phyloP scores from a whole-genome alignment of 2,797 vertebrate genomes.

The Chelmon rostratus region DNA sequence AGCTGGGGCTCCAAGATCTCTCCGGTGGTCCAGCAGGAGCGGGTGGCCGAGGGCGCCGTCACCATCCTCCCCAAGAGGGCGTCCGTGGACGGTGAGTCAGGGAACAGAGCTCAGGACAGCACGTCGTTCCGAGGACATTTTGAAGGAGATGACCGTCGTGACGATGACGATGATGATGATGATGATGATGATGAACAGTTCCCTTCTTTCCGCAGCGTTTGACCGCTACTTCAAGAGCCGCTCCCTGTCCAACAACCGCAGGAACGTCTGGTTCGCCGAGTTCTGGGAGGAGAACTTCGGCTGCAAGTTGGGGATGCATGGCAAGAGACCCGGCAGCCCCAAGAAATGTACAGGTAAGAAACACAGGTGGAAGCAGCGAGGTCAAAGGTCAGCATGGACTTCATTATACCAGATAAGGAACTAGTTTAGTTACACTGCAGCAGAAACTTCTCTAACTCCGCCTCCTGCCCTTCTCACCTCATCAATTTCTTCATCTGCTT shows the following conservation, averaged over 20 bases:
- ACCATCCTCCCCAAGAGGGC: slow-evolving; percentile 97
- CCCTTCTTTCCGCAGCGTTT: slow-evolving; percentile 85
- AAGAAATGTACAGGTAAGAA: slow-evolving; percentile 98
- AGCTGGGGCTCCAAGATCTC: slow-evolving; percentile 98
- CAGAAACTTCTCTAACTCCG: neutral
- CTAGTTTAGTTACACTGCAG: neutral
- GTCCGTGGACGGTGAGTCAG: slow-evolving; percentile 92
- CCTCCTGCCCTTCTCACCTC: neutral
- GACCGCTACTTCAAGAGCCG: slow-evolving; percentile 97
- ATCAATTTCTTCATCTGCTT: neutral
- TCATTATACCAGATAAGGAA: neutral
- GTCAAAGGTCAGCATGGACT: slow-evolving; percentile 16
- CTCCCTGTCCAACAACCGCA: slow-evolving; percentile 95
- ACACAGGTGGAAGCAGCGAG: neutral
- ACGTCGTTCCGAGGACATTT: neutral
- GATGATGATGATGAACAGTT: neutral
- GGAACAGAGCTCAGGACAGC: neutral
- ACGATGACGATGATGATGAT: too few relatives aligned
- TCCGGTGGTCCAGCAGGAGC: slow-evolving; percentile 94
- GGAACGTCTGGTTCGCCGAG: slow-evolving; percentile 98
- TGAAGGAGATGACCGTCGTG: neutral
- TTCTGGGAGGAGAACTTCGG: slow-evolving; percentile 99
- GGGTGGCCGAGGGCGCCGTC: slow-evolving; percentile 94
- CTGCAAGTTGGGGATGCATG: slow-evolving; percentile 96
- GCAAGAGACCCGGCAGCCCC: slow-evolving; percentile 93